Evolutionary conservation across 2,888 invertebrate species (phyloP).

Genomic region (Rhynchonema sp.): DNA sequence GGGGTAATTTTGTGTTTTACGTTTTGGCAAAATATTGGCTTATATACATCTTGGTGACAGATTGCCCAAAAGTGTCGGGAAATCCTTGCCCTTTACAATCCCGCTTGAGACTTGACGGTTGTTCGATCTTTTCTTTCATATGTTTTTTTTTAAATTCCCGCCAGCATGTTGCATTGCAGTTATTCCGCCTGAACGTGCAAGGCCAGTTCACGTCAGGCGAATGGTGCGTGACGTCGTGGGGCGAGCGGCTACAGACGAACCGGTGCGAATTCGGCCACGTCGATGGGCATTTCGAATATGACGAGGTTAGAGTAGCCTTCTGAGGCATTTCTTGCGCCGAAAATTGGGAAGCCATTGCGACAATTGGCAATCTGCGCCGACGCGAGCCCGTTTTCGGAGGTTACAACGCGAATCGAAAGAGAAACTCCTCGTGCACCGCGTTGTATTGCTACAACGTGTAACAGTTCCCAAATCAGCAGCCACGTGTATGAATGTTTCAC

Average conservation of each 20-base stretch:
- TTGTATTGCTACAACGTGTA: too few relatives aligned
- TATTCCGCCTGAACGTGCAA: conserved; percentile 70
- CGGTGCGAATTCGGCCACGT: conserved; percentile 78
- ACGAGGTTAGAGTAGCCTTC: too few relatives aligned
- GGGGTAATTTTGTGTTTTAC: not conserved
- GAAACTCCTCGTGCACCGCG: too few relatives aligned
- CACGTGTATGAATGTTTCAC: too few relatives aligned
- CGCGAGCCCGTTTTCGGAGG: not conserved
- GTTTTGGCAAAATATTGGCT: too few relatives aligned
- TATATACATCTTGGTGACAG: not conserved
- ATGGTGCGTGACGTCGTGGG: conserved; percentile 72
- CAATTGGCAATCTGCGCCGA: not conserved
- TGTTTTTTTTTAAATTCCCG: too few relatives aligned
- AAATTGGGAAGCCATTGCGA: not conserved
- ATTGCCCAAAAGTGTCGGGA: too few relatives aligned
- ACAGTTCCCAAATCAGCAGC: too few relatives aligned
- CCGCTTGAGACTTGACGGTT: too few relatives aligned
- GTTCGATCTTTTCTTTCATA: too few relatives aligned
- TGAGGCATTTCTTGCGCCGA: too few relatives aligned
- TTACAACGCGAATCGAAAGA: not conserved
- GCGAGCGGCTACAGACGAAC: conserved; percentile 57
- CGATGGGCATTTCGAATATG: conserved; percentile 82
- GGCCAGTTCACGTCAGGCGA: conserved; percentile 90
- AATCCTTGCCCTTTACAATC: too few relatives aligned
- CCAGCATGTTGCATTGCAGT: conserved; percentile 34